Evolutionary conservation across 2,888 invertebrate species (phyloP).

Genomic region (Galerucella calmariensis): DNA sequence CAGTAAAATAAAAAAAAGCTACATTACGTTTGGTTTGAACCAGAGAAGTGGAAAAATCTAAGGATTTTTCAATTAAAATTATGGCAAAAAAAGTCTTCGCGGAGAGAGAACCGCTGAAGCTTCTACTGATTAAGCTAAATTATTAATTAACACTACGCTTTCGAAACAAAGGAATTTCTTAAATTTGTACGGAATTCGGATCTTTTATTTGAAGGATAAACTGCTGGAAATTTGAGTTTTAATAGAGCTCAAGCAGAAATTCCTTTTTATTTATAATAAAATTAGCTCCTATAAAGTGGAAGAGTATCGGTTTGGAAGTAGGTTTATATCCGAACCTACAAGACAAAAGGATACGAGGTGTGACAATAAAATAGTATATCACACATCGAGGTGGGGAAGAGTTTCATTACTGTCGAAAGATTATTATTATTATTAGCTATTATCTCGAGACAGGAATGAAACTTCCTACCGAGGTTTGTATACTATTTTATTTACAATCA

Average conservation of each 20-base stretch:
- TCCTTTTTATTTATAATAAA: not conserved
- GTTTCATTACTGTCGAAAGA: no score
- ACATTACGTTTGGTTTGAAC: not conserved
- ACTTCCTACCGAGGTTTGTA: no score
- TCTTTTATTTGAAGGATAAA: not conserved
- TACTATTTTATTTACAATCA: no score
- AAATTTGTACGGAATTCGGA: not conserved
- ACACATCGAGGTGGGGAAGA: no score
- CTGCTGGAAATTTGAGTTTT: no score
- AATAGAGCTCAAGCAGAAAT: no score
- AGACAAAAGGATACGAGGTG: no score
- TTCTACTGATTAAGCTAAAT: not conserved
- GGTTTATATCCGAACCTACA: no score
- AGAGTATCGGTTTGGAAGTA: no score
- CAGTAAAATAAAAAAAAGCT: not conserved
- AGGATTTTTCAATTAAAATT: constrained; percentile 1
- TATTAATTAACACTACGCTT: constrained; percentile 3
- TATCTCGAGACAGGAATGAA: no score
- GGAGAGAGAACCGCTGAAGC: not conserved
- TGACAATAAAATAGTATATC: no score
- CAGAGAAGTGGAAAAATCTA: not conserved
- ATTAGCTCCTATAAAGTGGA: not conserved
- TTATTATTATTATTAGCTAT: no score
- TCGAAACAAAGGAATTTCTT: constrained; percentile 1
- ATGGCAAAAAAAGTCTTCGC: not conserved